Evolutionary conservation across 1,140 invertebrate genomes (phyloP).

Genomic region (Drosophila baimaii): DNA sequence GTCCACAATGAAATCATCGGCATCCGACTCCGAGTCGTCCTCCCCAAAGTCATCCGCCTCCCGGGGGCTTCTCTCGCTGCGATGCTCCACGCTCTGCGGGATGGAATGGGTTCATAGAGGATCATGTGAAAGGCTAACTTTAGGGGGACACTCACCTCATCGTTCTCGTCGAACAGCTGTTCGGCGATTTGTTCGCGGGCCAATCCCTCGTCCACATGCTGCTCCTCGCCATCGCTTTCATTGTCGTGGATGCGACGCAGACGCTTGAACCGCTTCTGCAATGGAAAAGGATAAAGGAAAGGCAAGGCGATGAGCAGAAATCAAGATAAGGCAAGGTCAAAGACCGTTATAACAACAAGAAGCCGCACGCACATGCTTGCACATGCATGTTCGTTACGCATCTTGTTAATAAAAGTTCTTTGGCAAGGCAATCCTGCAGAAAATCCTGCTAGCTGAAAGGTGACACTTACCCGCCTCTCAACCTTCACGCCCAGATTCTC

Average conservation of each 20-base stretch:
- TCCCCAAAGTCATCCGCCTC: conserved; percentile 89
- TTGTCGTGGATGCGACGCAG: conserved; percentile 93
- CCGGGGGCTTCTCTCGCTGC: conserved; percentile 88
- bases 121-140: not conserved
- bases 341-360: no score
- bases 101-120: not conserved
- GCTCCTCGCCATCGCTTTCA: conserved; percentile 93
- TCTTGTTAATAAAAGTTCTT: no score
- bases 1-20: conserved; percentile 98
- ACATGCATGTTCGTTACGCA: no score
- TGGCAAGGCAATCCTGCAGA: no score
- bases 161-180: conserved; percentile 93
- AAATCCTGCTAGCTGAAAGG: no score
- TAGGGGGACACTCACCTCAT: conserved; percentile 87
- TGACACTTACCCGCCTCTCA: conserved; percentile 89
- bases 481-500: conserved; percentile 99
- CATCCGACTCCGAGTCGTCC: conserved; percentile 93
- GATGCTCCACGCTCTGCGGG: conserved; percentile 91
- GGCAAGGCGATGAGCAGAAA: no score
- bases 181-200: conserved; percentile 94
- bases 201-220: conserved; percentile 89
- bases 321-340: no score
- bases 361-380: no score
- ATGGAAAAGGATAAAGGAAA: not conserved
- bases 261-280: conserved; percentile 95